A percentile compares a stretch with the other conserved stretches of the same genome.
Evolutionary conservation across 2,797 vertebrate genomes (phyloP).

Genomic region (Okamejei kenojei): DNA sequence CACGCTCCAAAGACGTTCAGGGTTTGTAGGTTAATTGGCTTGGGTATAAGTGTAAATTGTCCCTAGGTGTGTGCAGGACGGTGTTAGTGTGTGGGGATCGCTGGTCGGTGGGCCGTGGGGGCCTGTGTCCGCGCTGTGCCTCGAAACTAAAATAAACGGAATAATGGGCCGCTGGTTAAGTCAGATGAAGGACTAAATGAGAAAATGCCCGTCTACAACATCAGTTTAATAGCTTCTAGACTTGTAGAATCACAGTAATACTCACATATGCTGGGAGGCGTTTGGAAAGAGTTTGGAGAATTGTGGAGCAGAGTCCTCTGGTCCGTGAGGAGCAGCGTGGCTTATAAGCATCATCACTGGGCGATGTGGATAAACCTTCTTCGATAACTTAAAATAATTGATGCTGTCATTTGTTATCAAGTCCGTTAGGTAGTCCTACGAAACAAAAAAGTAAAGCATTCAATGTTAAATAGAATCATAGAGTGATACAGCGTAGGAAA

Average conservation of each 20-base stretch:
- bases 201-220: background rate
- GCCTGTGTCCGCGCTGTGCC: no score
- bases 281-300: slow-evolving; percentile 84
- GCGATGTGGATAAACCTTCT: slow-evolving; percentile 84
- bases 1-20: no score
- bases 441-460: background rate
- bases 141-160: no score
- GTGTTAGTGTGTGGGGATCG: no score
- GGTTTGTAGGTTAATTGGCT: no score
- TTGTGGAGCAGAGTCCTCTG: slow-evolving; percentile 84
- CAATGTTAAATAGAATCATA: background rate
- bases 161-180: background rate
- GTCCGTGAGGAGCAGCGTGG: slow-evolving; percentile 85
- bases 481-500: no score
- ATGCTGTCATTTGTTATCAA: slow-evolving; percentile 89
- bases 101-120: no score
- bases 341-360: slow-evolving; percentile 90
- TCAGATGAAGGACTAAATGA: background rate
- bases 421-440: slow-evolving; percentile 91
- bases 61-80: no score
- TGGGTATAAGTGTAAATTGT: no score
- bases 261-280: slow-evolving; percentile 94
- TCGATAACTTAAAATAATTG: slow-evolving; percentile 81
- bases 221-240: background rate
- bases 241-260: background rate